Conservation (phyloP, 2,113 vertebrate species). For the Dipodomys merriami region DNA sequence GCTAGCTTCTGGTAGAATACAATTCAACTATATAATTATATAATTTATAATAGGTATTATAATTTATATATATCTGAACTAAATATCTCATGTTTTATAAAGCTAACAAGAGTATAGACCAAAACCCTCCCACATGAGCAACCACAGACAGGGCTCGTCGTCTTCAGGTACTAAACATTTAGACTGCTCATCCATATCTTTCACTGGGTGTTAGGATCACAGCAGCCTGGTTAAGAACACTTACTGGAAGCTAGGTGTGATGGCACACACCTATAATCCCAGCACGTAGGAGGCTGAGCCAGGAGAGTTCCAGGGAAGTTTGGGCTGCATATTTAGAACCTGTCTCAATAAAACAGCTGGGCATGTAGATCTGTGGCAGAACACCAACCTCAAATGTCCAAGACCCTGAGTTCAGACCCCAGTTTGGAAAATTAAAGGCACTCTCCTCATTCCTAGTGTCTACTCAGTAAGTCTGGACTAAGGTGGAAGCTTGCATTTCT, state of each 20-base stretch:
- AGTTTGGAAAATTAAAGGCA: background rate
- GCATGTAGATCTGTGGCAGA: background rate
- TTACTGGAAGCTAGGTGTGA: background rate
- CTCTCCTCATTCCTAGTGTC: accelerated
- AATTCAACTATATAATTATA: background rate
- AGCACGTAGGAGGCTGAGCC: background rate
- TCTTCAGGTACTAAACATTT: background rate
- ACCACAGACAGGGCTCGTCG: too few relatives aligned
- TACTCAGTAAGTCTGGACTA: background rate
- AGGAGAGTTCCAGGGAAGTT: too few relatives aligned
- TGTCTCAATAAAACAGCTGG: background rate
- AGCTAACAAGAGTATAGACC: too few relatives aligned
- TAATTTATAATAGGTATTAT: too few relatives aligned
- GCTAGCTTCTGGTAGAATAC: background rate
- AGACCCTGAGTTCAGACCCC: background rate
- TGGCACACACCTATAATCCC: too few relatives aligned
- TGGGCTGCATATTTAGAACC: background rate
- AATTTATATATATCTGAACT: too few relatives aligned
- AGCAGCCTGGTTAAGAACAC: background rate
- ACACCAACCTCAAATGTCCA: background rate
- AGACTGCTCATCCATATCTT: too few relatives aligned
- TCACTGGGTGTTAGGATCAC: too few relatives aligned
- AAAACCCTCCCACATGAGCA: too few relatives aligned
- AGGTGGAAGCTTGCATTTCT: background rate
- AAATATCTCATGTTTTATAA: too few relatives aligned